Base-by-base conservation (phyloP, 64 coral and sea anemone genomes). In the Dendrophyllia cribrosa region DNA sequence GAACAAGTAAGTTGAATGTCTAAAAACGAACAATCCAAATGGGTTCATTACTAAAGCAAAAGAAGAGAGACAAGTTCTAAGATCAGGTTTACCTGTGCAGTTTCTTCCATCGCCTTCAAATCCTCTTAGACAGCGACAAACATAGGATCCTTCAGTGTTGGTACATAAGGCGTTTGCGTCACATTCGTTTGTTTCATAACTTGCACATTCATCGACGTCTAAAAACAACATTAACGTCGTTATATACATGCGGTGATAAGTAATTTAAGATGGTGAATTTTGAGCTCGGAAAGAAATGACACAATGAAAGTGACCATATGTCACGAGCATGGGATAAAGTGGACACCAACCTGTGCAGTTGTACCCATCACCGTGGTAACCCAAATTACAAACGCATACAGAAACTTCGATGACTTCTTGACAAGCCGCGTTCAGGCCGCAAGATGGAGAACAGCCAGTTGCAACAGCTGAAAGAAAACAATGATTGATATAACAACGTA, bases 141-240 rank as follows among this genome's bases (percentile, higher is more conserved):
- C 80, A 67, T 84, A 84, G 16, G 80, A 84, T 23, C 80, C 80
- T 67, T 53, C 80, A 14, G 80, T 68, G 62, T 84, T 84, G 19
- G 80, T 84, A 23, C 80, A 84, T 19, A 48, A 63, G 3, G 80
- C 17, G 45, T 67, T 66, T 6, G 45, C 44, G 61, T 51, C 80
- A 47, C 80, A 84, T 5, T 65, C 80, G 16, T 51, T 51, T 12
- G 14, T 20, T 23, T 68, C 44, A n/a, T n/a, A 45, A 51, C 19
- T 48, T 4, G 17, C 62, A 49, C 80, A 84, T 63, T 84, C 80
- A 62, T 84, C 46, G 9, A 84, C 24, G 45, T 84, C 80, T 84
- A 14, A 19, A 56, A 12, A 3, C 2, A 56, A 56, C n/a, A n/a
- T n/a, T n/a, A n/a, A n/a, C n/a, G n/a, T n/a, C n/a, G n/a, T n/a